These are phyloP conservation scores for Chrysopa pallens DNA, from an alignment of 1,140 invertebrate genomes.

Conservation along the genomic window DNA sequence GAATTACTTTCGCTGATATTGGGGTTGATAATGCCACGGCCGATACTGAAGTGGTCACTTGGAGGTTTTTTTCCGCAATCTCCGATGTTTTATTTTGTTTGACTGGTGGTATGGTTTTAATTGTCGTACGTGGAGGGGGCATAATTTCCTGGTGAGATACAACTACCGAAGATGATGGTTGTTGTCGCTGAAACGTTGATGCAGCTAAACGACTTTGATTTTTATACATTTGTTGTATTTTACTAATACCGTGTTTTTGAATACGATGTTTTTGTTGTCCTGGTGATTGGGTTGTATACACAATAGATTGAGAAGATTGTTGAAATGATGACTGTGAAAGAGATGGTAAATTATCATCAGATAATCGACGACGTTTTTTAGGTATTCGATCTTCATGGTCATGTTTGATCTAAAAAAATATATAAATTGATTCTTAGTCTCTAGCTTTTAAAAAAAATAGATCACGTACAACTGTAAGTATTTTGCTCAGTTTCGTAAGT, in stretches of 20 bases:
- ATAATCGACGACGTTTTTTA: slow-evolving; percentile 14
- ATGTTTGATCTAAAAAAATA: slow-evolving; percentile 1
- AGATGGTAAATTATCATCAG: slow-evolving; percentile 15
- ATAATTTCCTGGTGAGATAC: neutral
- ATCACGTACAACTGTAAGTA: too few species aligned
- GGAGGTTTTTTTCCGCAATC: too few species aligned
- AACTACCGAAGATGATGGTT: neutral
- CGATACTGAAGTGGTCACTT: too few species aligned
- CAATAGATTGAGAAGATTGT: too few species aligned
- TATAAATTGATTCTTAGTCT: too few species aligned
- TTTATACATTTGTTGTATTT: slow-evolving; percentile 22
- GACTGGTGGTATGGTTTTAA: neutral
- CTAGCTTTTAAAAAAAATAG: too few species aligned
- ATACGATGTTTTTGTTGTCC: slow-evolving; percentile 4
- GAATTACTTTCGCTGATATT: too few species aligned
- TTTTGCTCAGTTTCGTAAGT: too few species aligned
- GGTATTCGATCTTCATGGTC: slow-evolving; percentile 10
- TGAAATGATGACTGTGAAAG: slow-evolving; percentile 10
- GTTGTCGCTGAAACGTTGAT: neutral
- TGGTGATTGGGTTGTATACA: too few species aligned
- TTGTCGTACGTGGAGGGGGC: neutral
- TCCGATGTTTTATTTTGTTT: too few species aligned
- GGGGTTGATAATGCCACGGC: too few species aligned
- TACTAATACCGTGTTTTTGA: slow-evolving; percentile 14
- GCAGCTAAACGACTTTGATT: slow-evolving; percentile 1